Evolutionary conservation across 2,888 invertebrate species (phyloP), one percentile per base, ranked within the genome.

Genomic region (Euproctis similis): DNA sequence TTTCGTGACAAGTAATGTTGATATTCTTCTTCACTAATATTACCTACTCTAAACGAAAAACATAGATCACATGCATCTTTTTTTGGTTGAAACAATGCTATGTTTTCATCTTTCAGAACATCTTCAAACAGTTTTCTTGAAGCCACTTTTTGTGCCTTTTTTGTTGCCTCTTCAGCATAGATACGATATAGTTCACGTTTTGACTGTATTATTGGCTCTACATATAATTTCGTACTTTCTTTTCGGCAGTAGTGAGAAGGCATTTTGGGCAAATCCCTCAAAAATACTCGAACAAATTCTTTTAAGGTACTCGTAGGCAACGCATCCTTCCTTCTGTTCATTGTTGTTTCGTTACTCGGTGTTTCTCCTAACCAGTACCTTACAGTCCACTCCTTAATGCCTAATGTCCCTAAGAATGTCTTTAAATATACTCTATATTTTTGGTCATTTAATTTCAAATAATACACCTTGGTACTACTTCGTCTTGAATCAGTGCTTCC

Each of bases 21-120:
- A 26, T 42, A 53, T 30, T 31, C 31, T 20, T 40, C 42, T 21
- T 54, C 40, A 12, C 26, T 14, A 24, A 51, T 23, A 33, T 53
- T 55, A 23, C 18, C 18, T 7, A 7, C 18, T 7, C 7, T 18
- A 18, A 8, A 18, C 7, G 18, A 18, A 7, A 6, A 18, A 18
- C 18, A 24, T 12, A 26, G 26, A 28, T 27, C 24, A 39, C 21
- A 24, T 14, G 12, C 24, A 24, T 18, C 33, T 17, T 27, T 25
- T 35, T 26, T 23, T 19, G 20, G 21, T 16, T 28, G 12, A 29
- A 24, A 29, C 29, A 29, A 13, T 19, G 11, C 12, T 16, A 32
- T 18, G 21, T 32, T 24, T 28, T 28, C 20, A 14, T 21, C 16
- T 20, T 20, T 23, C 3, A 26, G 11, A 27, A 31, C 23, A 22